Evolutionary conservation across 30 jellyfish, hydroid and myxozoan genomes (phyloP), one percentile per base, ranked within the genome.

Genomic region (Aurelia sp.): DNA sequence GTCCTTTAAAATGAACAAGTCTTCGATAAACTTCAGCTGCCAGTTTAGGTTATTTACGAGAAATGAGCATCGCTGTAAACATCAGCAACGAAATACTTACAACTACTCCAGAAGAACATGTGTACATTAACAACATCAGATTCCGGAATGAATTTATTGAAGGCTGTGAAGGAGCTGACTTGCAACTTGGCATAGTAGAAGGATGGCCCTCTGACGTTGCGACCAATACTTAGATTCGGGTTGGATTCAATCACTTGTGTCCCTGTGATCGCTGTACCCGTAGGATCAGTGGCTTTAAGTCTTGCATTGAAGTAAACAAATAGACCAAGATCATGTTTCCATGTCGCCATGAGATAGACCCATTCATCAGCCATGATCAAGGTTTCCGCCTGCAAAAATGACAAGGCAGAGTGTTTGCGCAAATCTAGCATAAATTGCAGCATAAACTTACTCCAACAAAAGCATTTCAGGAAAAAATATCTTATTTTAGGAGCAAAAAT

Each of bases 21-120:
- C 9, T 38, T 44, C 15, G 55, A 44, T 44, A 5, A 44, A 44
- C 15, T 44, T 44, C 55, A 8, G 55, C 55, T 44, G 8, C 9
- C 55, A 8, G 9, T 2, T 44, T 44, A 1, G 9, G 15, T 6
- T 44, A 1, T 44, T 44, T 44, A 5, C 55, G 15, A 44, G 55
- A 44, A 9, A 9, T 40, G 3, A 4, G 7, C 15, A 44, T 44
- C 55, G 55, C 13, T 5, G 55, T 44, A 44, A 44, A 44, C 13
- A 44, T 66, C 52, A 22, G 7, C 19, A 20, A 20, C 30, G 3
- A 16, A 41, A 58, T 74, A 92, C 98, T 88, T 73, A 93, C 98
- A 93, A 88, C 98, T 93, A 63, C 98, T 93, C 98, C 98, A 95
- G 70, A 96, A 89, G 85, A 90, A 91, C 85, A 96, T 13, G 96